Evolutionary conservation across 2,797 vertebrate species (phyloP).

Genomic region (Spinus pinus): DNA sequence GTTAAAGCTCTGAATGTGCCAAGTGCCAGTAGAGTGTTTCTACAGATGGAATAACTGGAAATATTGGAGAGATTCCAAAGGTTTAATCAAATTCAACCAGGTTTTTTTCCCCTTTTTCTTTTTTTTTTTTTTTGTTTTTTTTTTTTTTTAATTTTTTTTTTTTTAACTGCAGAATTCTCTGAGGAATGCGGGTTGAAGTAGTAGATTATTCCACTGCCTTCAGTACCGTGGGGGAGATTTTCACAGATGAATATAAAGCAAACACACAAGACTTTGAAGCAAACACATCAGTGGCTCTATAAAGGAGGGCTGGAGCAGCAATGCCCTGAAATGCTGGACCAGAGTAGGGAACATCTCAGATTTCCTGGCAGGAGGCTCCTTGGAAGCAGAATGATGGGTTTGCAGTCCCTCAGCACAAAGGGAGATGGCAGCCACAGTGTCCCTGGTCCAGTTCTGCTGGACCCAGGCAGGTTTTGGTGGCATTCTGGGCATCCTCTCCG

Average conservation of each 20-base stretch:
- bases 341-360: not conserved
- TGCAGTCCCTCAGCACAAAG: not conserved
- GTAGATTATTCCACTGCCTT: conserved; percentile 64
- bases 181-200: conserved; percentile 22
- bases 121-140: not conserved
- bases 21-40: conserved; percentile 72
- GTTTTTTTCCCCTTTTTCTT: not conserved
- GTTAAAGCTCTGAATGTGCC: conserved; percentile 70
- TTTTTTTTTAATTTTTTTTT: not conserved
- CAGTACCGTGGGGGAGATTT: conserved; percentile 16
- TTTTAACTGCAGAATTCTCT: conserved; percentile 47
- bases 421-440: not conserved
- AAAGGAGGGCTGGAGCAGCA: not conserved
- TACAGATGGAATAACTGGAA: conserved; percentile 76
- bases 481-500: not conserved
- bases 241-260: not conserved
- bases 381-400: not conserved
- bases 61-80: conserved; percentile 71
- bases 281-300: not conserved
- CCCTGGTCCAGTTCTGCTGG: not conserved
- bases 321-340: not conserved
- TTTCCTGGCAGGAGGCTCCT: not conserved
- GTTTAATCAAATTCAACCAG: conserved; percentile 73
- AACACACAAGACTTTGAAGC: not conserved
- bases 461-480: not conserved